Base-by-base conservation (phyloP, 2,113 vertebrate genomes). In the Zeus faber region DNA sequence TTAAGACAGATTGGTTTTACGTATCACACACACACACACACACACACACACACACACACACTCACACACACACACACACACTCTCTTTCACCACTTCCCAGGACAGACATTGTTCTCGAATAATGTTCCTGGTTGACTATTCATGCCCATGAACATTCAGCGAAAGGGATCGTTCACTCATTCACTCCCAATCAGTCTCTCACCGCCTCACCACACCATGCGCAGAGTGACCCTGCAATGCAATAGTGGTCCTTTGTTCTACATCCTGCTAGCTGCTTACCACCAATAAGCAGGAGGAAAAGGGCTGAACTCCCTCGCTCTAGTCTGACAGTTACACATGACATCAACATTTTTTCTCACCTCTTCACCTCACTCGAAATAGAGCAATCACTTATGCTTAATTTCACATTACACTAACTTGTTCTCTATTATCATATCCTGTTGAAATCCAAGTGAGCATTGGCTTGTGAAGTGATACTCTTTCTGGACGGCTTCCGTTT, bases 281-380 rank as follows among this genome's bases (percentile, higher is more conserved):
- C 96, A 96, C 85, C 92, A 0, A 87, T 91, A 14, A 98, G 97
- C 0, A 93, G 95, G 29, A 96, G 91, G 78, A n/a, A n/a, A n/a
- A n/a, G n/a, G n/a, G n/a, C n/a, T n/a, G n/a, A n/a, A n/a, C n/a
- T n/a, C n/a, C n/a, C n/a, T n/a, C n/a, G n/a, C n/a, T n/a, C n/a
- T n/a, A n/a, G n/a, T n/a, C n/a, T n/a, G n/a, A n/a, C n/a, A n/a
- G n/a, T n/a, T n/a, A n/a, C n/a, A n/a, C n/a, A n/a, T n/a, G n/a
- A n/a, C n/a, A n/a, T n/a, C n/a, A n/a, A n/a, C n/a, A n/a, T n/a
- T n/a, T n/a, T n/a, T n/a, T n/a, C n/a, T n/a, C n/a, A n/a, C n/a
- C n/a, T n/a, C n/a, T n/a, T n/a, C n/a, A n/a, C n/a, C n/a, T n/a
- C n/a, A n/a, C n/a, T n/a, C n/a, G n/a, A n/a, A n/a, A n/a, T n/a